Evolutionary conservation across 2,888 invertebrate species (phyloP).

Genomic region (Cephalotes varians): DNA sequence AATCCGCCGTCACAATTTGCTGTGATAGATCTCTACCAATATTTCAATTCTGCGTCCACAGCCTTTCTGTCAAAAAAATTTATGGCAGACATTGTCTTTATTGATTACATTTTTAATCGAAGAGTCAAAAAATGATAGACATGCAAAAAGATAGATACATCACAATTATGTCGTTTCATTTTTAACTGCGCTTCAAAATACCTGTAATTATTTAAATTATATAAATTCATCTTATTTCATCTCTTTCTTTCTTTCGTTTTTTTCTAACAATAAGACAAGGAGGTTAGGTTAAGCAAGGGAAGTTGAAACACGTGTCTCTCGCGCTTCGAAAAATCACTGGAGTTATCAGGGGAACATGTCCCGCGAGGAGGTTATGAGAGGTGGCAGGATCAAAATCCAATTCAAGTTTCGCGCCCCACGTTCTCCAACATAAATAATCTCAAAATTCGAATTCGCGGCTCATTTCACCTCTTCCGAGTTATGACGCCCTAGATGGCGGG

Average conservation of each 20-base stretch:
- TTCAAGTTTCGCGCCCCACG: neutral
- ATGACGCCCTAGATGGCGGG: neutral
- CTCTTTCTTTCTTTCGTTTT: neutral
- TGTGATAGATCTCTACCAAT: neutral
- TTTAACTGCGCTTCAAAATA: neutral
- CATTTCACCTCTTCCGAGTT: neutral
- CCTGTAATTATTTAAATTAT: neutral
- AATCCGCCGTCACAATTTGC: neutral
- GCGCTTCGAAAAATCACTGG: neutral
- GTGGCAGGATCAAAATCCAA: neutral
- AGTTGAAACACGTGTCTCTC: neutral
- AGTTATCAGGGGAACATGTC: neutral
- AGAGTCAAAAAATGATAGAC: neutral
- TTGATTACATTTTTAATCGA: neutral
- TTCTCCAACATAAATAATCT: neutral
- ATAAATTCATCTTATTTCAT: neutral
- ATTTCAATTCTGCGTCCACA: neutral
- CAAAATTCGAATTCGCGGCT: neutral
- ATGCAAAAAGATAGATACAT: neutral
- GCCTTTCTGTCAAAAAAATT: neutral
- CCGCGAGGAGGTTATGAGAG: neutral
- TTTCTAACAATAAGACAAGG: neutral
- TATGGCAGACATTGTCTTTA: too few species aligned
- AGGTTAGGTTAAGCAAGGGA: neutral
- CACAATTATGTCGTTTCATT: neutral